Percentiles rank a stretch among this genome's conserved stretches.
Evolutionary conservation across 2,888 invertebrate genomes (phyloP).

Genomic region (Tinea semifulvella): DNA sequence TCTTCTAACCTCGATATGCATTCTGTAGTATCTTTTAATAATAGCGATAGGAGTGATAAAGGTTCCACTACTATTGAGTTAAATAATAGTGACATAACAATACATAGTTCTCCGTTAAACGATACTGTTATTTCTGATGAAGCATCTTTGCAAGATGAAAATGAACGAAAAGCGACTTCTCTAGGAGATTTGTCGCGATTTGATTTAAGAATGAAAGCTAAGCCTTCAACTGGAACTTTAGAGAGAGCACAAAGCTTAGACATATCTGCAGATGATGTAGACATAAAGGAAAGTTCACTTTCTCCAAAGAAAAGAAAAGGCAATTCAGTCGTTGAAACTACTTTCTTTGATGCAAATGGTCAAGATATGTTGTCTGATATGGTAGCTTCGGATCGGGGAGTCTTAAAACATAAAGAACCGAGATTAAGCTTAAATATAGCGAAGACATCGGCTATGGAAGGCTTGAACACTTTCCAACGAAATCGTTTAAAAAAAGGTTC

Average conservation of each 20-base stretch:
- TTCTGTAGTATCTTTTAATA: constrained; percentile 52
- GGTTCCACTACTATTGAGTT: constrained; percentile 75
- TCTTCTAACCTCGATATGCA: constrained; percentile 55
- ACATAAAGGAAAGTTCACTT: constrained; percentile 47
- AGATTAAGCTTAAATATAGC: constrained; percentile 61
- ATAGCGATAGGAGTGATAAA: constrained; percentile 59
- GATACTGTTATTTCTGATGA: constrained; percentile 55
- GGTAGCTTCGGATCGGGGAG: constrained; percentile 43
- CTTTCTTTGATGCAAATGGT: constrained; percentile 49
- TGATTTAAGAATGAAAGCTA: constrained; percentile 47
- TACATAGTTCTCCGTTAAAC: constrained; percentile 73
- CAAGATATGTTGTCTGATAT: constrained; percentile 55
- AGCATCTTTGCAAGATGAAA: constrained; percentile 62
- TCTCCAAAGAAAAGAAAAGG: constrained; percentile 74
- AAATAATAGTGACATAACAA: constrained; percentile 77
- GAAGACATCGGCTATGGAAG: constrained; percentile 67
- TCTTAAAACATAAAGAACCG: constrained; percentile 64
- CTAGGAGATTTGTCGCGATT: constrained; percentile 81
- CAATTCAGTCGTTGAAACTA: constrained; percentile 60
- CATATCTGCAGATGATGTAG: constrained; percentile 68
- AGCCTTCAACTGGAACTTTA: constrained; percentile 65
- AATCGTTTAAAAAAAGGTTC: constrained; percentile 77
- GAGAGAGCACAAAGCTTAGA: constrained; percentile 85
- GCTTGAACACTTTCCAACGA: constrained; percentile 72
- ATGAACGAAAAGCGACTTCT: constrained; percentile 79